phyloP scores from a whole-genome alignment of 2,888 invertebrate genomes.

The Mycalesis mineus region DNA sequence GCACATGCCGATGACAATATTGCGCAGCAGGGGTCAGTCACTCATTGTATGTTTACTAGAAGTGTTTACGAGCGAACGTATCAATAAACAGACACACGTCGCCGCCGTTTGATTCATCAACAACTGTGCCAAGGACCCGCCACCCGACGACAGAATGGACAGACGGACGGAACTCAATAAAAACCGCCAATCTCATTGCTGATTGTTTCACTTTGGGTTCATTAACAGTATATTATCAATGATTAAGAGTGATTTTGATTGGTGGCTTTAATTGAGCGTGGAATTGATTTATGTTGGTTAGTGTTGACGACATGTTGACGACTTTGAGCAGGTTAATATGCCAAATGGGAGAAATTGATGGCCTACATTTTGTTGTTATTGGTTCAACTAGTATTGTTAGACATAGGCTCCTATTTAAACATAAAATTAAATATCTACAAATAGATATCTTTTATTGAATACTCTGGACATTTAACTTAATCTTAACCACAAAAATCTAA shows the following conservation, averaged over 20 bases:
- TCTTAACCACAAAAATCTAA: no score
- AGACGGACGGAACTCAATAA: background rate
- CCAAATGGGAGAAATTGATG: no score
- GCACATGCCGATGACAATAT: background rate
- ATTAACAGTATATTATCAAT: background rate
- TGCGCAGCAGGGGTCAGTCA: background rate
- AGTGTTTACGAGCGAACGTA: conserved; percentile 8
- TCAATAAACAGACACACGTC: background rate
- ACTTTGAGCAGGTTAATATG: no score
- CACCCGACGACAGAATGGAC: background rate
- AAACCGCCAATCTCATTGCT: background rate
- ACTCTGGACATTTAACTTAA: no score
- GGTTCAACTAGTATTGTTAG: no score
- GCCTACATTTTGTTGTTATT: no score
- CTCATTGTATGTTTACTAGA: conserved; percentile 3
- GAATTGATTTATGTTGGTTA: conserved; percentile 5
- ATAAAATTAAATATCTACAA: no score
- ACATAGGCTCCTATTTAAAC: no score
- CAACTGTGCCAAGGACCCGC: conserved; percentile 11
- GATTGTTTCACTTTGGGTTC: conserved; percentile 1
- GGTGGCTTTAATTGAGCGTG: conserved; percentile 4
- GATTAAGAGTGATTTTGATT: conserved; percentile 11
- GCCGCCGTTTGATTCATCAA: conserved; percentile 7
- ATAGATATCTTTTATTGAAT: no score
- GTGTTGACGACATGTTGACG: background rate